phyloP scores from a whole-genome alignment of 2,888 invertebrate species.

The Coleophora deauratella region DNA sequence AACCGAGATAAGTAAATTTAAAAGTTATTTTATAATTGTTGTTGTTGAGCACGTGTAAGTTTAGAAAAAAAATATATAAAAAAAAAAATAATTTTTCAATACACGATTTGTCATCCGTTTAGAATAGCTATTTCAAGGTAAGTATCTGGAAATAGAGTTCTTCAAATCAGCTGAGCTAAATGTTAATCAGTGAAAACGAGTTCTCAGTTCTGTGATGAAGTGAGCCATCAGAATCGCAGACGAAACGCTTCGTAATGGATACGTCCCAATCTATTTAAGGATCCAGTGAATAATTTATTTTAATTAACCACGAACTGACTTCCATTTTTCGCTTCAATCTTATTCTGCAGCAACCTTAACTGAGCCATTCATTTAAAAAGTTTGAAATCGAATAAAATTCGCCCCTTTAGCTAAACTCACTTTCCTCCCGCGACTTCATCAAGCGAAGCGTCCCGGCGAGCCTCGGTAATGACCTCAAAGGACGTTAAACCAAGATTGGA shows the following conservation, averaged over 20 bases:
- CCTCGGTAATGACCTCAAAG: slow-evolving; percentile 69
- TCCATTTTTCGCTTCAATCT: slow-evolving; percentile 57
- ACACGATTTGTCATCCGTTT: too few relatives aligned
- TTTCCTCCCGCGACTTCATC: slow-evolving; percentile 72
- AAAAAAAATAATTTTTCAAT: too few relatives aligned
- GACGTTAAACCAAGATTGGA: slow-evolving; percentile 70
- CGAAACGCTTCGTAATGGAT: slow-evolving; percentile 48
- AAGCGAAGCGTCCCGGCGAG: slow-evolving; percentile 67
- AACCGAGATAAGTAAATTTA: too few relatives aligned
- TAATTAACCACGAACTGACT: slow-evolving; percentile 57
- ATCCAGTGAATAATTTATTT: slow-evolving; percentile 60
- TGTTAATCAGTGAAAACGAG: too few relatives aligned
- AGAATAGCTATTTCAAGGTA: too few relatives aligned
- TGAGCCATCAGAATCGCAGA: slow-evolving; percentile 7
- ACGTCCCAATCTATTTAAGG: slow-evolving; percentile 49
- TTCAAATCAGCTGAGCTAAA: too few relatives aligned
- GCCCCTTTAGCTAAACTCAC: slow-evolving; percentile 71
- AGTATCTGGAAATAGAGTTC: too few relatives aligned
- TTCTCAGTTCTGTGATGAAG: too few relatives aligned
- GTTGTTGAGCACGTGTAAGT: too few relatives aligned
- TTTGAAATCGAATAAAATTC: slow-evolving; percentile 71
- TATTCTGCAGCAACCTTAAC: slow-evolving; percentile 55
- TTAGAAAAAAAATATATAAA: too few relatives aligned
- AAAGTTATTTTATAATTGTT: too few relatives aligned
- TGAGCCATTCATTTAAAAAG: slow-evolving; percentile 66